These are phyloP conservation scores for Drosophila kepulauana DNA, from an alignment of 1,140 invertebrate genomes.

Conservation along the genomic window DNA sequence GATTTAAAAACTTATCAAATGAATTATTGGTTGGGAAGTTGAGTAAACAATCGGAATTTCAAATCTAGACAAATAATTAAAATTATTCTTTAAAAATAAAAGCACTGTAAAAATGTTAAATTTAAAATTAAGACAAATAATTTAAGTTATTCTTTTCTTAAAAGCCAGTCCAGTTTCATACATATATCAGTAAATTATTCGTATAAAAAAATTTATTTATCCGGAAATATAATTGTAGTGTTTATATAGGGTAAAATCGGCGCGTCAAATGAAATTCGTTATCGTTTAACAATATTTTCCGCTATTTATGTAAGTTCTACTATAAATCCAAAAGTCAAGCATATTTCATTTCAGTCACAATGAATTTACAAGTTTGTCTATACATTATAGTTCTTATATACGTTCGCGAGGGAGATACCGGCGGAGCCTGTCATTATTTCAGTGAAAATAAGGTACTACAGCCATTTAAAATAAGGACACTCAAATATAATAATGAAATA, in stretches of 20 bases:
- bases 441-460: slow-evolving; percentile 13
- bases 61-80: too few species aligned
- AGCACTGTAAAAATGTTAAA: too few species aligned
- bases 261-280: slow-evolving; percentile 6
- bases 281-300: not conserved
- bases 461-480: too few species aligned
- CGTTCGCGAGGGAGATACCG: not conserved
- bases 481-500: not conserved
- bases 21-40: too few species aligned
- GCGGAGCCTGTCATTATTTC: slow-evolving; percentile 43
- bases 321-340: not conserved
- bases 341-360: not conserved
- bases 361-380: slow-evolving; percentile 7
- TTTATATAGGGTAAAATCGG: not conserved
- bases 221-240: not conserved
- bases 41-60: too few species aligned
- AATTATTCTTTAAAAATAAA: too few species aligned
- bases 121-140: too few species aligned
- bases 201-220: too few species aligned
- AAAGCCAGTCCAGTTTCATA: too few species aligned
- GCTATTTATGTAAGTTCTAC: not conserved
- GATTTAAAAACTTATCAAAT: too few species aligned
- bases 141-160: too few species aligned
- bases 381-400: slow-evolving; percentile 1
- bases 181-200: too few species aligned